Evolutionary conservation across 2,888 invertebrate genomes (phyloP), one percentile per base, ranked within the genome.

Genomic region (Morpho achilles): DNA sequence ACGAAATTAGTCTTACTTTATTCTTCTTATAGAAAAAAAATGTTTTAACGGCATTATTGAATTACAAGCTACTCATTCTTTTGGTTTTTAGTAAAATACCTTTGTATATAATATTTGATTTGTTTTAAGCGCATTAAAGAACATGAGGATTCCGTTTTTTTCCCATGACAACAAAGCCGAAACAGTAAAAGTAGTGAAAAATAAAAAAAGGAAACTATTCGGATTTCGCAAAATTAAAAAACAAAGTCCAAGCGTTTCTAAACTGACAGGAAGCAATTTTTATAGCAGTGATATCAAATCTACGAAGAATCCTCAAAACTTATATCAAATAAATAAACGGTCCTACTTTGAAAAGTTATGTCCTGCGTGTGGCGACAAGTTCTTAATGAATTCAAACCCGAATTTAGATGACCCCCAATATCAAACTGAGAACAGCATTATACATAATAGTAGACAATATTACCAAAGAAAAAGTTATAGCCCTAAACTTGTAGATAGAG

Each of bases 131-230:
- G 62, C 74, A 1, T 72, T 78, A 40, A 75, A 70, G 66, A 62
- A 69, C n/a, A 70, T 81, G 64, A 82, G 70, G 67, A 65, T 86
- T 62, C 86, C 87, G 75, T 85, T 84, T 84, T 86, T 86, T 83
- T 84, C 76, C 77, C 82, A 64, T 83, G 76, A 77, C 10, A 16
- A 16, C 16, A 77, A 77, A 68, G 61, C 68, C 42, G 70, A 55
- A 9, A 58, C 63, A 53, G 58, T 58, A 40, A 71, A 73, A 43
- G 41, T 66, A 0, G 79, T 76, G 44, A 76, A 74, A 60, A 67
- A 67, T 23, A 79, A 76, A 57, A 82, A 79, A 60, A 73, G 76
- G 52, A 81, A 74, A 60, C 56, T 75, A 0, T 74, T 77, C n/a
- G 48, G 59, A 8, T 61, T 50, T n/a, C 56, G 51, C 50, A 49